Evolutionary conservation across 2,113 vertebrate genomes (phyloP).

Genomic region (Trichomycterus rosablanca): DNA sequence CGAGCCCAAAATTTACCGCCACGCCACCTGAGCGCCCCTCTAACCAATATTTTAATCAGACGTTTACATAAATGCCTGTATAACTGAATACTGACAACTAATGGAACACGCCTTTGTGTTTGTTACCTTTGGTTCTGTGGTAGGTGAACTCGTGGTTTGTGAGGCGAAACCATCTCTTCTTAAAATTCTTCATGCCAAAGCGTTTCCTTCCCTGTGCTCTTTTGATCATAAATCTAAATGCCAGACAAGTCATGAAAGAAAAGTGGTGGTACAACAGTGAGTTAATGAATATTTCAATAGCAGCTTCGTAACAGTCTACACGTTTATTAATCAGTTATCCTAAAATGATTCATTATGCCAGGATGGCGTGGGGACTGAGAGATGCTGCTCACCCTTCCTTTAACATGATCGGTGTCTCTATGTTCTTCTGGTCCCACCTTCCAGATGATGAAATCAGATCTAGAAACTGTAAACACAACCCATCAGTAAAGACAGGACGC

Average conservation of each 20-base stretch:
- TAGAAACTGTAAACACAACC: conserved; percentile 74
- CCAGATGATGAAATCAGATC: conserved; percentile 97
- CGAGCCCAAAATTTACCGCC: no score
- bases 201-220: conserved; percentile 94
- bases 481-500: not conserved
- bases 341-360: no score
- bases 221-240: conserved; percentile 92
- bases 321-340: no score
- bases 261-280: not conserved
- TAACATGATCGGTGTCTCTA: conserved; percentile 93
- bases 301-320: no score
- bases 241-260: not conserved
- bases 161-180: conserved; percentile 96
- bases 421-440: conserved; percentile 90
- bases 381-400: conserved; percentile 88
- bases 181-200: conserved; percentile 98
- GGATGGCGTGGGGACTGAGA: no score
- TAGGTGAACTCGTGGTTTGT: conserved; percentile 98
- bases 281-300: no score
- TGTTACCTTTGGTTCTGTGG: conserved; percentile 91
- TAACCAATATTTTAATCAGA: no score
- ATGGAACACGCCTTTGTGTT: no score
- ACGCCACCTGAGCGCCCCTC: no score
- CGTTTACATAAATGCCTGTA: no score
- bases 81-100: no score